Percentiles rank a stretch among this genome's conserved stretches.
Conservation (phyloP, 2,888 invertebrate species). For the Oeneis ivallda region DNA sequence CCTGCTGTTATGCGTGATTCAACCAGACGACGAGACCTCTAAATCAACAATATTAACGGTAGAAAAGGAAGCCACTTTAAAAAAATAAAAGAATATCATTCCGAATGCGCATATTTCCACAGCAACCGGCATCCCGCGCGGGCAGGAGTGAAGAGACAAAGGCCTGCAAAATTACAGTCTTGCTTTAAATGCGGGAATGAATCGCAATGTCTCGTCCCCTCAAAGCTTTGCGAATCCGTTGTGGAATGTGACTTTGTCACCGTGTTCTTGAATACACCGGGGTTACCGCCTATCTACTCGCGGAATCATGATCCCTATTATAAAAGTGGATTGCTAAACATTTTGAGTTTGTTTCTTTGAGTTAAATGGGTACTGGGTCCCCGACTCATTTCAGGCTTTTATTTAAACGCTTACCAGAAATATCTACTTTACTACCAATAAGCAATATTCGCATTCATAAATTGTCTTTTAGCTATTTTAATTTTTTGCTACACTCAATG, state of each 20-base stretch:
- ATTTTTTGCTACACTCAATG: no score
- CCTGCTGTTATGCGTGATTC: no score
- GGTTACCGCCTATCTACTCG: conserved; percentile 48
- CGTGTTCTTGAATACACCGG: conserved; percentile 58
- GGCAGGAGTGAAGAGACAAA: conserved; percentile 61
- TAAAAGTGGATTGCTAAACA: conserved; percentile 28
- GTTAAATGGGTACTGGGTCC: background rate
- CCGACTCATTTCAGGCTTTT: background rate
- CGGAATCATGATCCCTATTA: conserved; percentile 33
- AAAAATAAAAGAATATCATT: conserved; percentile 70
- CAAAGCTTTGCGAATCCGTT: conserved; percentile 70
- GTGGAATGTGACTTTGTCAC: conserved; percentile 54
- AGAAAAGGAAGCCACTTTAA: conserved; percentile 69
- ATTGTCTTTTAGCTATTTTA: no score
- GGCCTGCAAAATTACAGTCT: conserved; percentile 78
- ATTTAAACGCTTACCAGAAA: background rate
- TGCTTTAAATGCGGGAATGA: conserved; percentile 80
- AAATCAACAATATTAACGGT: conserved; percentile 33
- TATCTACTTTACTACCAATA: background rate
- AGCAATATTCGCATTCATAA: no score
- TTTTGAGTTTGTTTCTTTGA: conserved; percentile 16
- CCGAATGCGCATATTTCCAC: conserved; percentile 77
- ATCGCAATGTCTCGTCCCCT: conserved; percentile 76
- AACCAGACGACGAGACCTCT: no score
- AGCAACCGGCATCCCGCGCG: conserved; percentile 53